Evolutionary conservation across 2,797 vertebrate species (phyloP).

Genomic region (Jordanella pulchra): DNA sequence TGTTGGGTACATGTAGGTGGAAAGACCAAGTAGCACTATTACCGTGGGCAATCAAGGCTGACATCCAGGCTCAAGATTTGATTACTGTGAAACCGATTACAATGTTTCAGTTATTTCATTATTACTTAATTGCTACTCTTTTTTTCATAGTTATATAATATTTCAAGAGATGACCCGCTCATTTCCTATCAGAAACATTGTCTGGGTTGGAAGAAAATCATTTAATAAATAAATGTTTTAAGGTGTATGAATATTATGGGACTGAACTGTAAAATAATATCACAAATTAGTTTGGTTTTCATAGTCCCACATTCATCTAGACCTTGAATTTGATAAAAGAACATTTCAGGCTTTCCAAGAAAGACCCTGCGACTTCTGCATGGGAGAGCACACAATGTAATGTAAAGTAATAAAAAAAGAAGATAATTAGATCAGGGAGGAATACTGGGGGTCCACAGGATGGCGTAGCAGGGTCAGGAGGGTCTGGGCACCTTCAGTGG

Average conservation of each 20-base stretch:
- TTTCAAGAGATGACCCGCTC: neutral
- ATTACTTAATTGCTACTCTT: neutral
- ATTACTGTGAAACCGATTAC: neutral
- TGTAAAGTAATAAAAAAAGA: constrained; percentile 37
- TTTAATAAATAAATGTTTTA: neutral
- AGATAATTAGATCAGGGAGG: constrained; percentile 49
- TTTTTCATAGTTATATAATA: neutral
- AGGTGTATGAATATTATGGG: too few species aligned
- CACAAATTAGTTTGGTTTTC: neutral
- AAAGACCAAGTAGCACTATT: too few species aligned
- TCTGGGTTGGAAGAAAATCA: neutral
- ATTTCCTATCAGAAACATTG: neutral
- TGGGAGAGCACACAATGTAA: constrained; percentile 43
- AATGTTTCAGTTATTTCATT: neutral
- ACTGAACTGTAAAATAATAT: neutral
- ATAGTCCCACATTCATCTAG: neutral
- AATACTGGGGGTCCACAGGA: constrained; percentile 51
- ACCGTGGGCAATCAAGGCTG: too few species aligned
- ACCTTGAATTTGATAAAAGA: neutral
- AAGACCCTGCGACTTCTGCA: constrained; percentile 9
- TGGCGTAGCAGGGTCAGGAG: constrained; percentile 78
- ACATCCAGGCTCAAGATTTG: neutral
- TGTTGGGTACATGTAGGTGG: too few species aligned
- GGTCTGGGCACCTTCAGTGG: constrained; percentile 79
- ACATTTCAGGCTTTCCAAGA: neutral